phyloP scores from a whole-genome alignment of 1,140 invertebrate genomes.

The Zaprionus ornatus region DNA sequence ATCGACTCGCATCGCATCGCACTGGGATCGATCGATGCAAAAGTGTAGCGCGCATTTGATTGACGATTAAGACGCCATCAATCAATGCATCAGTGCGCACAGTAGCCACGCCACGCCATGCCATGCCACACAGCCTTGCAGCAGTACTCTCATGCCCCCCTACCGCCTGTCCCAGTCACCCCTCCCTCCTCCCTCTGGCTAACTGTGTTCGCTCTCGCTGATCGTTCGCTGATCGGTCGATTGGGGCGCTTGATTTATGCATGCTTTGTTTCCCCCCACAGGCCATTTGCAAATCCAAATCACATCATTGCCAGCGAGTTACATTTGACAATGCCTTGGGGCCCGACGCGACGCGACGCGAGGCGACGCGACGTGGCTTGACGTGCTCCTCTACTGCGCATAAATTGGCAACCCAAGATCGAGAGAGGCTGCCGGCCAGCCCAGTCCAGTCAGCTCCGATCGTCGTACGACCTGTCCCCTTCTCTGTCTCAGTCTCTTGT shows the following conservation, averaged over 20 bases:
- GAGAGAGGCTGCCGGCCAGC: constrained; percentile 16
- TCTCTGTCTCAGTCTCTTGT: constrained; percentile 37
- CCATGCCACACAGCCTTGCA: constrained; percentile 3
- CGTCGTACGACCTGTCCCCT: constrained; percentile 28
- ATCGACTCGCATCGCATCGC: constrained; percentile 19
- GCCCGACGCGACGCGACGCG: constrained; percentile 13
- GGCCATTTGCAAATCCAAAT: constrained; percentile 81
- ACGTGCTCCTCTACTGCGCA: constrained; percentile 56
- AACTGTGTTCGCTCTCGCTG: constrained; percentile 28
- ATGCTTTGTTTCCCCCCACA: constrained; percentile 64
- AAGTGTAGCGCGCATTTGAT: constrained; percentile 80
- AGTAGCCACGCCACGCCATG: constrained; percentile 47
- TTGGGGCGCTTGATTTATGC: constrained; percentile 73
- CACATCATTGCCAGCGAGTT: constrained; percentile 77
- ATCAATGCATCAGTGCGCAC: constrained; percentile 74
- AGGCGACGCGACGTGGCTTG: constrained; percentile 1
- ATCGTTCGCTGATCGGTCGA: constrained; percentile 58
- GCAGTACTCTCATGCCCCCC: not conserved
- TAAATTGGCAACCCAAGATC: constrained; percentile 66
- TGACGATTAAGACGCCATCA: constrained; percentile 82
- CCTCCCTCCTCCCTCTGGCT: constrained; percentile 10
- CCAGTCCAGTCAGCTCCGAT: constrained; percentile 14
- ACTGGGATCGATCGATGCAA: constrained; percentile 48
- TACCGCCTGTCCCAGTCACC: too few species aligned
- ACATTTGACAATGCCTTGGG: constrained; percentile 78